Evolutionary conservation across 53 echinoderm and acorn worm genomes (phyloP), one percentile per base, ranked within the genome.

Genomic region (Holothuria leucospilota): DNA sequence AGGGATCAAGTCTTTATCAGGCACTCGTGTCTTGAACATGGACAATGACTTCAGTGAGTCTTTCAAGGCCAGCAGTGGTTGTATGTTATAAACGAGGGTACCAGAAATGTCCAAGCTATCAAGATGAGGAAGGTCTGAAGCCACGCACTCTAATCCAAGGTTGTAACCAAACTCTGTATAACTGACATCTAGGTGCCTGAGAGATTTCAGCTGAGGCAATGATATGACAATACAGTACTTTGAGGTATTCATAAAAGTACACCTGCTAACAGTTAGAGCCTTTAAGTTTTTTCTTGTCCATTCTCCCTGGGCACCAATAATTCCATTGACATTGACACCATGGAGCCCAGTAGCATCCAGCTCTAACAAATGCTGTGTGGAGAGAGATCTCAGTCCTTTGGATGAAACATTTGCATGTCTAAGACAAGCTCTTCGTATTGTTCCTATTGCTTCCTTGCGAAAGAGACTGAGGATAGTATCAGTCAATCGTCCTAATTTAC

Each of bases 221-320:
- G 97, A 93, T 51, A 97, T 97, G 46, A 97, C 97, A 59, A 97
- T 97, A 84, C 97, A 97, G 90, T 95, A 97, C 59, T 97, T 97
- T 39, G 97, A 93, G 42, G 92, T 93, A 77, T 97, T 95, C 71
- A 93, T 82, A 60, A 97, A 97, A 1, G 94, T 97, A 71, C 94
- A 94, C 64, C 90, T 82, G 66, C 97, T 95, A 84, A 95, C 97
- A 30, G 90, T 95, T 24, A 97, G 88, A 2, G 93, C 89, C 41
- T 88, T 89, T 13, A 97, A 85, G 78, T 97, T 91, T 25, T 88
- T 91, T 18, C 94, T 87, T 8, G 97, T 97, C 97, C 97, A 97
- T 69, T 97, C 94, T 8, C 94, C 97, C 53, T 93, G 85, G 16
- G 94, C 93, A 52, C 94, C 97, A n/a, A 97, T 97, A 79, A 97